Evolutionary conservation across 2,888 invertebrate genomes (phyloP).

Genomic region (Ceramica pisi): DNA sequence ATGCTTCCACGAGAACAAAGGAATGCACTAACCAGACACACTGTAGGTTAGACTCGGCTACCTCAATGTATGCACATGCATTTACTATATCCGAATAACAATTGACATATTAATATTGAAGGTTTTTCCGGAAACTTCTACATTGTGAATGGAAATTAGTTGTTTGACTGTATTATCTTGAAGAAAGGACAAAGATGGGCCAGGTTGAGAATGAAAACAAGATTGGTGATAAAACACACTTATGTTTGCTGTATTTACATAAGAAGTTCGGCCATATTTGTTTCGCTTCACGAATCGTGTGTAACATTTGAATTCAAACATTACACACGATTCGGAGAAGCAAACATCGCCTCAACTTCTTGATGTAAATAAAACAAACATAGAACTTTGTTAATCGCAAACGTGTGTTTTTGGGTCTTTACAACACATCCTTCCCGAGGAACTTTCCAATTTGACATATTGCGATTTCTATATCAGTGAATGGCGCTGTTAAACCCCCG

Average conservation of each 20-base stretch:
- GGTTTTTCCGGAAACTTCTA: slow-evolving; percentile 29
- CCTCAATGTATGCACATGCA: slow-evolving; percentile 48
- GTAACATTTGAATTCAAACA: slow-evolving; percentile 64
- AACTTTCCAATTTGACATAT: slow-evolving; percentile 41
- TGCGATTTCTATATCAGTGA: slow-evolving; percentile 44
- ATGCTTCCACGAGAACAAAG: slow-evolving; percentile 64
- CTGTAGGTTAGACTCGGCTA: slow-evolving; percentile 36
- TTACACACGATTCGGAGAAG: slow-evolving; percentile 54
- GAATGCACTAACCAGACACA: slow-evolving; percentile 61
- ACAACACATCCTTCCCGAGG: slow-evolving; percentile 13
- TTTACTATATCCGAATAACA: slow-evolving; percentile 40
- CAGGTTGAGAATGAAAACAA: slow-evolving; percentile 20
- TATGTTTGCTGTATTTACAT: slow-evolving; percentile 43
- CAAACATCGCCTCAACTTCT: slow-evolving; percentile 58
- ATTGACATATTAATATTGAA: slow-evolving; percentile 31
- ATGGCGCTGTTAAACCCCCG: slow-evolving; percentile 19
- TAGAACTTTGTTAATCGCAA: slow-evolving; percentile 59
- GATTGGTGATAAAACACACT: slow-evolving; percentile 28
- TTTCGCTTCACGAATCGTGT: slow-evolving; percentile 50
- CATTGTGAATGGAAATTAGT: slow-evolving; percentile 16
- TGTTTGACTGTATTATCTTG: not conserved
- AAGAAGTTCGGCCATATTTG: slow-evolving; percentile 57
- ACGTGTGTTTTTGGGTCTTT: slow-evolving; percentile 60
- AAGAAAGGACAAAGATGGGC: not conserved
- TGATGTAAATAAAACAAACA: slow-evolving; percentile 61